Base-by-base conservation (phyloP, 2,113 vertebrate species). In the Podiceps cristatus region DNA sequence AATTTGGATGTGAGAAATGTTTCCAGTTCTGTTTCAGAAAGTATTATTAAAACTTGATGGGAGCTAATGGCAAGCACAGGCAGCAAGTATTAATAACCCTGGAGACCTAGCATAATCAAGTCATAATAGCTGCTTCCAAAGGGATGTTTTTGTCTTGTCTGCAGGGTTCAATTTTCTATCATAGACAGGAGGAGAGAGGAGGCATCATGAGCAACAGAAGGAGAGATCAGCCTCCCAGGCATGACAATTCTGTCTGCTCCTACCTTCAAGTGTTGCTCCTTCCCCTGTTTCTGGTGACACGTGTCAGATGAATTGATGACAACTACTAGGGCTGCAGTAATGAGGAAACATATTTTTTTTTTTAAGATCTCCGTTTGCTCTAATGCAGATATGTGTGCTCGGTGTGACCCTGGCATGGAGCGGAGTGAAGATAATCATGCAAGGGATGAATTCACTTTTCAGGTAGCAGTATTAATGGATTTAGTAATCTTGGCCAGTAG, bases 51-150 rank as follows among this genome's bases (percentile, higher is more conserved):
- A 92, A 81, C 52, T 88, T 93, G 79, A 67, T 92, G 60, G 75
- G 44, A 86, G 60, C 72, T 96, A 94, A 96, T 93, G 75, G 64
- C 90, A 95, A 74, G 82, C 88, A 90, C 28, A 86, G 23, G n/a
- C 90, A 95, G 88, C 72, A 91, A 86, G 63, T 91, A 76, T 84
- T 95, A 95, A 86, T 93, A 84, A 86, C 55, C 29, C 72, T 68
- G 47, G 60, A 95, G 83, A 93, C 33, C 63, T 63, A 47, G 64
- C 35, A 81, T 83, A 92, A 95, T 96, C 75, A 88, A 83, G 72
- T 59, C 28, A 18, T 95, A 80, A 79, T 92, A 80, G 20, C 75
- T 93, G 49, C 60, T 95, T 95, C 72, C 86, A 74, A 56, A 88
- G 60, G 72, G 60, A 63, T 67, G 63, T 80, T 97, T 97, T 77